Evolutionary conservation across 2,113 vertebrate genomes (phyloP), one percentile per base, ranked within the genome.

Genomic region (Saguinus midas): DNA sequence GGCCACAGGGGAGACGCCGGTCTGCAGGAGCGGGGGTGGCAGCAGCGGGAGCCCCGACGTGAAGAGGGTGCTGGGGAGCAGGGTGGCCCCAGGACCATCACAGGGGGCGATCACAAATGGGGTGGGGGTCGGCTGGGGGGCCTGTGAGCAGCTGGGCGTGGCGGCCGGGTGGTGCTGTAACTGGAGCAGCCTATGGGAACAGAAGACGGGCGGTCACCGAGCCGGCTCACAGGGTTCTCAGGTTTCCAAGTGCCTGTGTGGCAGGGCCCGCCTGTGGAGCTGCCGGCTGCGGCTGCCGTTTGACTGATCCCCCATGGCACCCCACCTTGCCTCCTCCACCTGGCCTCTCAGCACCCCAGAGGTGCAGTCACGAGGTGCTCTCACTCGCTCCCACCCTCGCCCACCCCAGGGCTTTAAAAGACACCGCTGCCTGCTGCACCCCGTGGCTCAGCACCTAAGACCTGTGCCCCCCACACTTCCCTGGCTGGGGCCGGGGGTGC

Each of bases 131-230:
- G 76, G 90, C 68, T 87, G 98, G 75, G 98, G 95, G 86, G 97
- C 91, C 95, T 97, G 98, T 97, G 92, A 98, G 98, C 98, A 98
- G 92, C 97, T 87, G 90, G 98, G 98, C 35, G 98, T 98, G 70
- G 98, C 83, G 0, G 98, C 97, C 32, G 99, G 98, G 96, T 99
- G 99, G 96, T 99, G 99, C 97, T 99, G 99, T 85, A 99, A 98
- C 98, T 99, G 99, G n/a, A 99, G 99, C 99, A 99, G 99, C 98
- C 99, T 99, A 81, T 2, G 0, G 2, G 18, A 79, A 61, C 27
- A 27, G 10, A 75, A 20, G 1, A 61, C 8, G 7, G 68, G 45
- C 35, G 4, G 73, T 96, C 81, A 97, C 80, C 90, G 95, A 86
- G 70, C 52, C 18, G 11, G 50, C 37, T 6, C 16, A 1, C 21